Base-by-base conservation (phyloP, 2,888 invertebrate species). In the Caenorhabditis wallacei region DNA sequence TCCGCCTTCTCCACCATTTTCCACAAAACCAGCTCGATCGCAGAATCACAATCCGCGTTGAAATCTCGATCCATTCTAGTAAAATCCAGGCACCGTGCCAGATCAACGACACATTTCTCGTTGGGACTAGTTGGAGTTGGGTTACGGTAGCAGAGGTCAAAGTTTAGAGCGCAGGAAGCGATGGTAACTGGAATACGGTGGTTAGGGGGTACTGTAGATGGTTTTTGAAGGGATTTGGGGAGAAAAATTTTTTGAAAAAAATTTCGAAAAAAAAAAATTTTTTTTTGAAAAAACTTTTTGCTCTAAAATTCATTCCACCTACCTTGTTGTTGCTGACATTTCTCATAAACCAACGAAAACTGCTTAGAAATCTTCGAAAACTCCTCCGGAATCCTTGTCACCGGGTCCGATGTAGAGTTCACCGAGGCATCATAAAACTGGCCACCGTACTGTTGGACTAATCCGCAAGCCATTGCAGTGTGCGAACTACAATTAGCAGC, bases 151-250 rank as follows among this genome's bases (percentile, higher is more conserved):
- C 74, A 74, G 18, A 74, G 11, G 24, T 74, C 56, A 18, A 22
- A 22, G 16, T 64, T 74, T n/a, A 74, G 48, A 5, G 74, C 74
- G 43, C 74, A 74, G 8, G 74, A 74, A 4, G 13, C 35, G 5
- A 74, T n/a, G 22, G 71, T 71, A 16, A n/a, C 71, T 70, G 56
- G 16, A 68, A 70, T 24, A 20, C 8, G 40, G 26, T n/a, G 8
- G 26, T 13, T 26, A 30, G n/a, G n/a, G n/a, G n/a, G n/a, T n/a
- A 30, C n/a, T 35, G 35, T 35, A n/a, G 35, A 43, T 5, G 5
- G 5, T 16, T 43, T 13, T 13, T 13, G 43, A 16, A 43, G 13
- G 11, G 5, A 8, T 10, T 43, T 13, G 8, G 2, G 43, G 43
- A 10, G 11, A 43, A 16, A 43, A 43, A 43, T 10, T 43, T 43